Conservation (phyloP, 2,888 invertebrate genomes). For the Ochlodes sylvanus region DNA sequence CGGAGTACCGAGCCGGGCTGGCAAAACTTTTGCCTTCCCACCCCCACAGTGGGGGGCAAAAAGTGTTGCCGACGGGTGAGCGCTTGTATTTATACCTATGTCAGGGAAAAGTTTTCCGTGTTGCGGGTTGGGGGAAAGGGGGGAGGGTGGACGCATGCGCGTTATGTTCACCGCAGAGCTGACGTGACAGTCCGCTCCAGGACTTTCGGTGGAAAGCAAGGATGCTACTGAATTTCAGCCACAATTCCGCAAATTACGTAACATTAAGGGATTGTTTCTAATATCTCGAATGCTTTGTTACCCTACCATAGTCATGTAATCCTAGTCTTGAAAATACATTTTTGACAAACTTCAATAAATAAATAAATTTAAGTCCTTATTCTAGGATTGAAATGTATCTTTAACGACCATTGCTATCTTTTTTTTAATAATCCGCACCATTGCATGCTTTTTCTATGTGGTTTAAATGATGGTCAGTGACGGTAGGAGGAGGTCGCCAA, state of each 20-base stretch:
- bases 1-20: constrained; percentile 79
- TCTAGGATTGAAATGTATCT: no score
- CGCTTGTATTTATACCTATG: constrained; percentile 79
- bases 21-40: constrained; percentile 81
- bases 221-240: constrained; percentile 45
- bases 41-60: constrained; percentile 74
- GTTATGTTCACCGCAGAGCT: constrained; percentile 63
- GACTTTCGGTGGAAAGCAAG: constrained; percentile 63
- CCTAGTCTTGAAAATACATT: constrained; percentile 18
- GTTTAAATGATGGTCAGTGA: constrained; percentile 10
- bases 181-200: constrained; percentile 75
- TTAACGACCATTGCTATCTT: no score
- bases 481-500: constrained; percentile 48
- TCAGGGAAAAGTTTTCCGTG: constrained; percentile 84
- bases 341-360: no score
- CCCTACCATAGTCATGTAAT: not conserved
- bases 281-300: not conserved
- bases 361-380: no score
- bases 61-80: constrained; percentile 83
- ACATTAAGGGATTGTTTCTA: constrained; percentile 40
- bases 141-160: constrained; percentile 75
- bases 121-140: constrained; percentile 74
- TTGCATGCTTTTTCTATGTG: not conserved
- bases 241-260: constrained; percentile 61
- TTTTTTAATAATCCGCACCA: not conserved